Percentiles rank a stretch among this genome's conserved stretches.
These are phyloP conservation scores for Cricetomys ansorgei DNA, from an alignment of 2,113 vertebrate species.

Conservation along the genomic window DNA sequence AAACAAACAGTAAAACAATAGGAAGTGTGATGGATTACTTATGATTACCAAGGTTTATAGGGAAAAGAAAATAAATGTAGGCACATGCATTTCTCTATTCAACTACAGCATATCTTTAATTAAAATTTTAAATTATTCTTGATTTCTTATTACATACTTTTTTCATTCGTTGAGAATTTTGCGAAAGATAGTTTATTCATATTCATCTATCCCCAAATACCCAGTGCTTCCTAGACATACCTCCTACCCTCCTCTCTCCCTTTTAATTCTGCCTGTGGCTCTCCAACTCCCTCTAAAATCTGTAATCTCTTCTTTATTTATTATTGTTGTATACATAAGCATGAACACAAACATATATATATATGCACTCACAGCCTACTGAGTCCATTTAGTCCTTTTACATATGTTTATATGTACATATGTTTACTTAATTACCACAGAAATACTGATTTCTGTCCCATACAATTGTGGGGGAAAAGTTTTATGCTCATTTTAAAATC, in stretches of 20 bases:
- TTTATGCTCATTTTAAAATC: not conserved
- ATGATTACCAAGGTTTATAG: not conserved
- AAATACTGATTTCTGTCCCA: not conserved
- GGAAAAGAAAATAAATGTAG: not conserved
- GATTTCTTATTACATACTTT: not conserved
- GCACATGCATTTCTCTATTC: too few species aligned
- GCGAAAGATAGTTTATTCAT: not conserved
- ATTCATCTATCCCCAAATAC: too few species aligned
- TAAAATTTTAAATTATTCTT: not conserved
- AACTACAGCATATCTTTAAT: too few species aligned
- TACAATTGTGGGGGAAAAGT: not conserved
- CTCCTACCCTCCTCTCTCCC: not conserved
- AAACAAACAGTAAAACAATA: not conserved
- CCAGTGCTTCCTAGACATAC: not conserved
- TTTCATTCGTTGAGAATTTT: not conserved
- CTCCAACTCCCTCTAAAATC: not conserved
- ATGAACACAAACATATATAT: not conserved
- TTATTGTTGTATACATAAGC: not conserved
- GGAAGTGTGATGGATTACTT: not conserved
- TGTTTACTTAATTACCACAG: not conserved
- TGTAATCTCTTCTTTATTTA: not conserved
- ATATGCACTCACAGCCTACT: too few species aligned
- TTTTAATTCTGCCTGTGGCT: not conserved
- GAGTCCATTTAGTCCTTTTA: too few species aligned
- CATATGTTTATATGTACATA: too few species aligned